Percentiles rank a stretch among this genome's conserved stretches.
These are phyloP conservation scores for Oncorhynchus nerka DNA, from an alignment of 2,113 vertebrate species.

Conservation along the genomic window DNA sequence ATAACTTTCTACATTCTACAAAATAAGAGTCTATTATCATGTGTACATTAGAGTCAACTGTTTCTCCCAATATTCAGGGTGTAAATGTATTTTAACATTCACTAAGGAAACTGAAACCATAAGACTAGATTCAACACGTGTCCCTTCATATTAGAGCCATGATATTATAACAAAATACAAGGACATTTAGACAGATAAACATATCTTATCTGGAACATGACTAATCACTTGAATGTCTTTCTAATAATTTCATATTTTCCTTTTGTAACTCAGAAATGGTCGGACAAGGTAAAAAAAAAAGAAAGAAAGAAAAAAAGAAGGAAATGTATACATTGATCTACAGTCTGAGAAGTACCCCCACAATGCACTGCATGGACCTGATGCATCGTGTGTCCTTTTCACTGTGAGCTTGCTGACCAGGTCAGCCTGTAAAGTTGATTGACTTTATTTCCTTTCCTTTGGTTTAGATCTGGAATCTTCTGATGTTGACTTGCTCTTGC, in stretches of 20 bases:
- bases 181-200: conserved; percentile 30
- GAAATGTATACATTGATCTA: conserved; percentile 57
- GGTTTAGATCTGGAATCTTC: conserved; percentile 60
- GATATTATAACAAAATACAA: conserved; percentile 1
- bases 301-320: conserved; percentile 32
- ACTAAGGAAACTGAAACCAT: conserved; percentile 50
- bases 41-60: conserved; percentile 71
- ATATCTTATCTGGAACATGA: conserved; percentile 57
- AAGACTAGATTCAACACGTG: conserved; percentile 29
- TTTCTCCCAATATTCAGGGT: conserved; percentile 73
- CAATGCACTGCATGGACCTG: conserved; percentile 80
- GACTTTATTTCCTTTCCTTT: conserved; percentile 7
- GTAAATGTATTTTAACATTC: conserved; percentile 73
- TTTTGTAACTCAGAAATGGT: conserved; percentile 79
- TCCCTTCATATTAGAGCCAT: conserved; percentile 31
- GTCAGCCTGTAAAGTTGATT: conserved; percentile 70
- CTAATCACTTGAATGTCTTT: conserved; percentile 66
- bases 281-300: conserved; percentile 77
- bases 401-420: conserved; percentile 81
- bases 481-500: conserved; percentile 72
- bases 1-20: conserved; percentile 70
- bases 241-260: conserved; percentile 61
- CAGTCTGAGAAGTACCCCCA: conserved; percentile 69
- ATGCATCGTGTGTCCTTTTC: conserved; percentile 81
- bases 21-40: conserved; percentile 70